Conservation (phyloP, 1,140 invertebrate genomes). For the Parapsyche elsis region DNA sequence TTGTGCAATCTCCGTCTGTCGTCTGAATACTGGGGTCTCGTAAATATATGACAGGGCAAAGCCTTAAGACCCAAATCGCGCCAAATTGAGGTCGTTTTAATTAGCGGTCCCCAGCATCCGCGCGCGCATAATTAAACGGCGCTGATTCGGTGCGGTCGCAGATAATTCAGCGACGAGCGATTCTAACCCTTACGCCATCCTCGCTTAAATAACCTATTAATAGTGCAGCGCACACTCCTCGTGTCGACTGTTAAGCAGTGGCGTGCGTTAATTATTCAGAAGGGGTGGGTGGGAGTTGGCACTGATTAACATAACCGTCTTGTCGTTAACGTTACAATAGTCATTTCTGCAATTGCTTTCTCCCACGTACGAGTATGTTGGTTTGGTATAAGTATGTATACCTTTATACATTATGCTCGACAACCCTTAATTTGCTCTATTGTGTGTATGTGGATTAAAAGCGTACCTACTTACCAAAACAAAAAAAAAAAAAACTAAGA, state of each 20-base stretch:
- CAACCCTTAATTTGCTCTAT: too few species aligned
- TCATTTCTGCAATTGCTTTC: not conserved
- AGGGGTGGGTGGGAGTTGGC: not conserved
- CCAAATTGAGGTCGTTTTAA: conserved; percentile 51
- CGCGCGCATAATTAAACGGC: not conserved
- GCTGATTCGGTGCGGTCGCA: not conserved
- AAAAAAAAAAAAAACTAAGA: too few species aligned
- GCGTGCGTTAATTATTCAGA: not conserved
- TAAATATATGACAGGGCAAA: conserved; percentile 13
- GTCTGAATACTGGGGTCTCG: not conserved
- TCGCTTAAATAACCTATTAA: not conserved
- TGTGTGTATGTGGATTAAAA: too few species aligned
- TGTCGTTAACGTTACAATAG: not conserved
- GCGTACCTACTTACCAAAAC: too few species aligned
- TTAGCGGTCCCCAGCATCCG: conserved; percentile 22
- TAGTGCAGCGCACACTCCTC: not conserved
- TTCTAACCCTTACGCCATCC: not conserved
- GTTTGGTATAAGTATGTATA: too few species aligned
- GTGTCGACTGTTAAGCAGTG: not conserved
- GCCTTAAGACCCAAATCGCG: conserved; percentile 49
- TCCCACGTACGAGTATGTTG: too few species aligned
- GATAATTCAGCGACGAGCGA: not conserved
- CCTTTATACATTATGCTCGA: too few species aligned
- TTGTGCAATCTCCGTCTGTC: not conserved
- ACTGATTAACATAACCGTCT: not conserved